Conservation (phyloP, 2,113 vertebrate species). For the Lepisosteus oculatus region DNA sequence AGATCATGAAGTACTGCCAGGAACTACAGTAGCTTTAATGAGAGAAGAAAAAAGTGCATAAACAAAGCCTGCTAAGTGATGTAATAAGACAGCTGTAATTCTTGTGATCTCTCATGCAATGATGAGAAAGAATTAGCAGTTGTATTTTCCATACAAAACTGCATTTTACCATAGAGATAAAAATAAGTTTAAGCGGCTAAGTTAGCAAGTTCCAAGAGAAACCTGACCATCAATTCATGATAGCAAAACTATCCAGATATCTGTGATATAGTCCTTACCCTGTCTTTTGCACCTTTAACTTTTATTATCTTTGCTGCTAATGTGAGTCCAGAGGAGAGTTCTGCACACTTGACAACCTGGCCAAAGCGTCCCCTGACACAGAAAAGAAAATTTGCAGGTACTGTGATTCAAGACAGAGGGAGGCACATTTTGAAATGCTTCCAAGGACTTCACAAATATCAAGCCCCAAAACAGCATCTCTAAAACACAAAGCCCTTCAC, state of each 20-base stretch:
- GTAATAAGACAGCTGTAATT: too few relatives aligned
- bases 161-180: too few relatives aligned
- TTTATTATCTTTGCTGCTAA: conserved; percentile 86
- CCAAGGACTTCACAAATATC: neutral
- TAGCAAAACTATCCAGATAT: neutral
- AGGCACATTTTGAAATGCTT: neutral
- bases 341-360: conserved; percentile 81
- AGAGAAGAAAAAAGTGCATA: too few relatives aligned
- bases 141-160: too few relatives aligned
- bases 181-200: too few relatives aligned
- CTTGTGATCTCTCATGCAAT: too few relatives aligned
- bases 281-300: conserved; percentile 77
- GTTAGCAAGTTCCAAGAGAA: neutral
- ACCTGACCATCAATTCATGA: conserved; percentile 1
- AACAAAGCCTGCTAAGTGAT: too few relatives aligned
- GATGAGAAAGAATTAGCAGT: too few relatives aligned
- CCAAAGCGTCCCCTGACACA: conserved; percentile 78
- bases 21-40: too few relatives aligned
- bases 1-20: too few relatives aligned
- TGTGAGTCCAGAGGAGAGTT: conserved; percentile 70
- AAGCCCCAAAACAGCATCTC: neutral
- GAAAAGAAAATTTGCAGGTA: neutral
- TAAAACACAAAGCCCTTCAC: neutral
- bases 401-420: too few relatives aligned
- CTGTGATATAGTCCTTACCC: conserved; percentile 54